Percentiles rank a stretch among this genome's conserved stretches.
These are phyloP conservation scores for Remorina albescens DNA, from an alignment of 2,797 vertebrate genomes.

Conservation along the genomic window DNA sequence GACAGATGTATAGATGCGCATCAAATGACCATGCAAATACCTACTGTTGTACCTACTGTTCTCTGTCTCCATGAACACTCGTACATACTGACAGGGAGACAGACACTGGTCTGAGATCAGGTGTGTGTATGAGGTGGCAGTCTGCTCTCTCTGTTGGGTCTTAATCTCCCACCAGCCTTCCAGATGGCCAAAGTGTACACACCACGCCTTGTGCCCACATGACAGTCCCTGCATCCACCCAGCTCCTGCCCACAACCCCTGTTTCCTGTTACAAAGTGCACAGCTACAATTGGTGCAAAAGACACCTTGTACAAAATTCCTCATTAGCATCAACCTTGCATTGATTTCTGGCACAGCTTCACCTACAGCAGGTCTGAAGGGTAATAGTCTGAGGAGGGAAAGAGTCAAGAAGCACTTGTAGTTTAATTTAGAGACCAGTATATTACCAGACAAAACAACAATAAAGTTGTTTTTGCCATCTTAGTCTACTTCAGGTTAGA, in stretches of 20 bases:
- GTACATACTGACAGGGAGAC: not conserved
- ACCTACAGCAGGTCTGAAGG: not conserved
- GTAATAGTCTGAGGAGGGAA: not conserved
- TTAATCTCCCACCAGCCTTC: conserved; percentile 66
- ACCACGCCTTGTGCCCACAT: conserved; percentile 52
- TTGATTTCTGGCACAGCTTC: conserved; percentile 14
- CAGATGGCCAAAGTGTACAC: conserved; percentile 74
- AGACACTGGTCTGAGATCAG: conserved; percentile 39
- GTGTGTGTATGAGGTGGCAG: conserved; percentile 62
- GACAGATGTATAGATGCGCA: conserved; percentile 17
- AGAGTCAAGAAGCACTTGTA: not conserved
- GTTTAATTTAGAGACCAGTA: not conserved
- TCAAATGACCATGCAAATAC: conserved; percentile 20
- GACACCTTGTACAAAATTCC: conserved; percentile 3
- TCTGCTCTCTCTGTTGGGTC: conserved; percentile 65
- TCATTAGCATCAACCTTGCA: conserved; percentile 25
- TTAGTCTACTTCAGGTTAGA: not conserved
- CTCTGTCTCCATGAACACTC: not conserved
- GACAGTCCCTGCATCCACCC: conserved; percentile 25
- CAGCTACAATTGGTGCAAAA: conserved; percentile 20
- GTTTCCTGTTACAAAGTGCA: conserved; percentile 13
- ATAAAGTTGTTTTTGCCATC: not conserved
- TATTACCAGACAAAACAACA: not conserved
- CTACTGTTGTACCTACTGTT: not conserved
- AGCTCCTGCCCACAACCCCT: not conserved